Evolutionary conservation across 2,888 invertebrate genomes (phyloP).

Genomic region (Himalopsyche japonica): DNA sequence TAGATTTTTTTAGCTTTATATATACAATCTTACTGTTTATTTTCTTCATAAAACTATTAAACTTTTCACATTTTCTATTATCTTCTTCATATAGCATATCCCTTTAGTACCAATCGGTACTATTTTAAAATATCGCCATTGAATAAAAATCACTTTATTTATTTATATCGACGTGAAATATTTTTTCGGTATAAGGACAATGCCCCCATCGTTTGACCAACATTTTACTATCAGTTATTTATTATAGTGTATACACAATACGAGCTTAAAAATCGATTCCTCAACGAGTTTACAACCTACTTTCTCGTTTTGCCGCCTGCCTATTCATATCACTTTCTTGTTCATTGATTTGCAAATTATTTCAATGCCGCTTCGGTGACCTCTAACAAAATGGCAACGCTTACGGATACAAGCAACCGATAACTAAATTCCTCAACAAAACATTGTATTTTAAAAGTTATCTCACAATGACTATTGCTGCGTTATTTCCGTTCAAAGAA

Average conservation of each 20-base stretch:
- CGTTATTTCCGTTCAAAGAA: no score
- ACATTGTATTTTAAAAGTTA: no score
- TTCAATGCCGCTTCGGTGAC: slow-evolving; percentile 23
- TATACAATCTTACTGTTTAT: no score
- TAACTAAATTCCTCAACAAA: neutral
- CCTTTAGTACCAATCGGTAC: no score
- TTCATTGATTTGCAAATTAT: slow-evolving; percentile 29
- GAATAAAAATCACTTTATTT: neutral
- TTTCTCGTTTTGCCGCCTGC: slow-evolving; percentile 7
- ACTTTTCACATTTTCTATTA: no score
- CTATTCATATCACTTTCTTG: slow-evolving; percentile 29
- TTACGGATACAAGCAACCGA: neutral
- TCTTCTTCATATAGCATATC: no score
- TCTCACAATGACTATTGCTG: no score
- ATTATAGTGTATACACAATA: neutral
- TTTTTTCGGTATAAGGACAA: neutral
- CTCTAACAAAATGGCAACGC: neutral
- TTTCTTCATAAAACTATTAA: no score
- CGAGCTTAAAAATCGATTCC: neutral
- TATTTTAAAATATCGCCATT: neutral
- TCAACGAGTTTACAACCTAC: slow-evolving; percentile 9
- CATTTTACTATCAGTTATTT: neutral
- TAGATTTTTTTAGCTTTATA: no score
- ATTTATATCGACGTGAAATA: neutral
- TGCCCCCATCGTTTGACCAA: neutral